Percentiles rank a stretch among this genome's conserved stretches.
Conservation (phyloP, 2,888 invertebrate genomes). For the Cerceris rybyensis region DNA sequence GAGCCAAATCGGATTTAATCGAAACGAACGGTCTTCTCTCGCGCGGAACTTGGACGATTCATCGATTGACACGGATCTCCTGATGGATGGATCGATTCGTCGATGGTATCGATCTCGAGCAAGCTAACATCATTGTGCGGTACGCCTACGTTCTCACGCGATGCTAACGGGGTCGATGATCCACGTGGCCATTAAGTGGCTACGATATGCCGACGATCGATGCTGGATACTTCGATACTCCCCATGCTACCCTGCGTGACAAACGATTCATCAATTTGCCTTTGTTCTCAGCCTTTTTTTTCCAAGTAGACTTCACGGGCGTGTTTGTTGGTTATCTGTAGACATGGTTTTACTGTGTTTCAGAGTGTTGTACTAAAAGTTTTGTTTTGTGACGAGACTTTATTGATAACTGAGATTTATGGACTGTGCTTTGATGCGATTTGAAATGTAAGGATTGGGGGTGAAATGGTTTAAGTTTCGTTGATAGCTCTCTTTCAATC, state of each 20-base stretch:
- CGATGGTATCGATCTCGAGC: background rate
- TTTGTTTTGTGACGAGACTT: too few relatives aligned
- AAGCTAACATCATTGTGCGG: background rate
- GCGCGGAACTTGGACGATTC: constrained; percentile 10
- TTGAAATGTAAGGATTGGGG: too few relatives aligned
- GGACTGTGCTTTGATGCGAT: too few relatives aligned
- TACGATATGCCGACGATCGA: constrained; percentile 1
- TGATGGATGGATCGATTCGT: constrained; percentile 22
- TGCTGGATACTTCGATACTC: background rate
- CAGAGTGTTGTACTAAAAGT: too few relatives aligned
- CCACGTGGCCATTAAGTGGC: constrained; percentile 2
- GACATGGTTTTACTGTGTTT: background rate
- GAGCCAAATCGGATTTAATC: constrained; percentile 6
- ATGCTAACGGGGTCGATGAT: constrained; percentile 3
- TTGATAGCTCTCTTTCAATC: too few relatives aligned
- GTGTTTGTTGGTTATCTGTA: background rate
- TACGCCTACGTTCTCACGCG: constrained; percentile 8
- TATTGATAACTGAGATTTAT: too few relatives aligned
- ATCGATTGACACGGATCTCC: constrained; percentile 20
- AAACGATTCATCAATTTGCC: constrained; percentile 1
- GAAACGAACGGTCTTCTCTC: background rate
- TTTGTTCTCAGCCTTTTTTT: background rate
- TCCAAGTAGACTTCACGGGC: background rate
- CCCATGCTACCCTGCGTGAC: background rate
- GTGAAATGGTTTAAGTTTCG: too few relatives aligned